Evolutionary conservation across 2,888 invertebrate species (phyloP).

Genomic region (Leptothorax acervorum): DNA sequence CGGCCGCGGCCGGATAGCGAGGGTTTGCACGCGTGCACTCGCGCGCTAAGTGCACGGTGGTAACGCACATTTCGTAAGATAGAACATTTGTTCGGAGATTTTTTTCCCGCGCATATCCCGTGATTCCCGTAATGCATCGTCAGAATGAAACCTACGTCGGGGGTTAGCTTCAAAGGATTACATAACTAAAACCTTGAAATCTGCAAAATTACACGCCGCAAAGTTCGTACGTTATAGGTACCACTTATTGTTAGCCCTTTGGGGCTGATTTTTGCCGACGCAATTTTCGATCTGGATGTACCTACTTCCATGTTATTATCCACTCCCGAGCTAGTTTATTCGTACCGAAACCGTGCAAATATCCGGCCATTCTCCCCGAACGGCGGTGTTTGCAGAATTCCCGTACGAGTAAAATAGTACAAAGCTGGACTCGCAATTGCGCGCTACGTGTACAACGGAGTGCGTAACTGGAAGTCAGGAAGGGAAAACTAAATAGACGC

Average conservation of each 20-base stretch:
- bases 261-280: constrained; percentile 4
- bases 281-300: constrained; percentile 2
- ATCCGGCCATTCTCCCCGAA: constrained; percentile 21
- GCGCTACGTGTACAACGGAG: not conserved
- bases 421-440: constrained; percentile 50
- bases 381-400: constrained; percentile 38
- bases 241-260: not conserved
- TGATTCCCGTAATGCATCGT: not conserved
- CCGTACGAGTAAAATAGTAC: constrained; percentile 46
- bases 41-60: not conserved
- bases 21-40: not conserved
- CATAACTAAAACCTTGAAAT: not conserved
- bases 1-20: not conserved
- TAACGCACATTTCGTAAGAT: constrained; percentile 10
- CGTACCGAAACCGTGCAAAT: constrained; percentile 33
- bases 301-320: constrained; percentile 31
- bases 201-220: not conserved
- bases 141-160: not conserved
- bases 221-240: not conserved
- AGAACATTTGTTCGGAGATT: not conserved
- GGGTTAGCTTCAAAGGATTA: not conserved
- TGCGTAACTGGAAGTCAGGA: constrained; percentile 32
- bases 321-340: constrained; percentile 17
- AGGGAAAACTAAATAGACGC: constrained; percentile 60
- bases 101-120: not conserved